Percentiles rank a stretch among this genome's conserved stretches.
Evolutionary conservation across 1,140 invertebrate species (phyloP).

Genomic region (Drosophila ananassae): DNA sequence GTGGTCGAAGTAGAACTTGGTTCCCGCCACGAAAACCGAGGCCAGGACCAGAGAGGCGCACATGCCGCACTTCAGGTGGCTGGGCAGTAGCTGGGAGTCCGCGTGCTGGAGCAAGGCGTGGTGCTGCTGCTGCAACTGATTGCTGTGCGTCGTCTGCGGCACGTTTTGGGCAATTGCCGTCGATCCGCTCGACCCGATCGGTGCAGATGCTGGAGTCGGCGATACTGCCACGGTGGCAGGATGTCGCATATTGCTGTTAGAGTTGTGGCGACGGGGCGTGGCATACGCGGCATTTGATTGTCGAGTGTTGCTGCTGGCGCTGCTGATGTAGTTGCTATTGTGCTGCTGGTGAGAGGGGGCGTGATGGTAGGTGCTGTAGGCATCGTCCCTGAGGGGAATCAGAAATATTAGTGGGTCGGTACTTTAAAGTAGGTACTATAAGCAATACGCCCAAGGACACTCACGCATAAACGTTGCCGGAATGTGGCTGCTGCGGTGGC

Average conservation of each 20-base stretch:
- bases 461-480: slow-evolving; percentile 31
- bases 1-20: slow-evolving; percentile 89
- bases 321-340: slow-evolving; percentile 31
- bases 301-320: slow-evolving; percentile 42
- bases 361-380: slow-evolving; percentile 68
- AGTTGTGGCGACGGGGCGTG: slow-evolving; percentile 67
- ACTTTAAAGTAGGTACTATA: too few relatives aligned
- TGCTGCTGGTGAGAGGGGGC: slow-evolving; percentile 44
- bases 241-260: slow-evolving; percentile 64
- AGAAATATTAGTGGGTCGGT: slow-evolving; percentile 5
- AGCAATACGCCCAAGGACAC: slow-evolving; percentile 3
- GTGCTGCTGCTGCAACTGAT: slow-evolving; percentile 66
- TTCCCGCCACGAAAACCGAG: slow-evolving; percentile 87
- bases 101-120: slow-evolving; percentile 62
- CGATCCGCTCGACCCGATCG: slow-evolving; percentile 3
- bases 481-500: slow-evolving; percentile 26
- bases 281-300: slow-evolving; percentile 43
- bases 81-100: slow-evolving; percentile 84
- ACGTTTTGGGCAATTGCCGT: background rate
- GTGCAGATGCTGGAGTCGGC: slow-evolving; percentile 7
- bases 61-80: slow-evolving; percentile 87
- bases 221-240: slow-evolving; percentile 24
- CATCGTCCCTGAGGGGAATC: slow-evolving; percentile 52
- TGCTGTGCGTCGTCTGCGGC: slow-evolving; percentile 39
- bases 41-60: slow-evolving; percentile 88